A percentile compares a stretch with the other conserved stretches of the same genome.
Evolutionary conservation across 2,797 vertebrate species (phyloP).

Genomic region (Melanotaenia trifasciata): DNA sequence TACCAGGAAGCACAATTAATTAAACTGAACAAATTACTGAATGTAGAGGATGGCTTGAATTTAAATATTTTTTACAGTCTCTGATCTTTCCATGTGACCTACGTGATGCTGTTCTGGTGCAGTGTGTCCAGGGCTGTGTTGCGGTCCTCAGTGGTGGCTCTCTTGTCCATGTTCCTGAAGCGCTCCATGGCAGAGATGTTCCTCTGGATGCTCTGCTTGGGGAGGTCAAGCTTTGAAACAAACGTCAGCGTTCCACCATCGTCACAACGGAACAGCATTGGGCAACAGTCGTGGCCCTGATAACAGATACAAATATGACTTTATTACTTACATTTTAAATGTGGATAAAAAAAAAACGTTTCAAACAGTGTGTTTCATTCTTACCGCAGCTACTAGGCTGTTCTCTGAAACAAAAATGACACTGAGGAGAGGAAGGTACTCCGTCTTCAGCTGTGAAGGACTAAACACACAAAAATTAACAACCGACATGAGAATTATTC

Average conservation of each 20-base stretch:
- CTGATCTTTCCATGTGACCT: slow-evolving; percentile 54
- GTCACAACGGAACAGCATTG: slow-evolving; percentile 97
- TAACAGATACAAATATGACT: not conserved
- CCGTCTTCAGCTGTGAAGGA: slow-evolving; percentile 95
- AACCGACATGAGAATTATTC: not conserved
- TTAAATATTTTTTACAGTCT: not conserved
- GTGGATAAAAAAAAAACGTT: not conserved
- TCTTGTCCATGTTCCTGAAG: slow-evolving; percentile 99
- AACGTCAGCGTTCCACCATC: slow-evolving; percentile 92
- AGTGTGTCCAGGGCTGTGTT: slow-evolving; percentile 94
- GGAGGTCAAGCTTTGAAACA: slow-evolving; percentile 96
- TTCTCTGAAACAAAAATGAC: slow-evolving; percentile 97
- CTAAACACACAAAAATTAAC: slow-evolving; percentile 77
- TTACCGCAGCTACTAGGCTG: slow-evolving; percentile 96
- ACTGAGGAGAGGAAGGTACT: slow-evolving; percentile 96
- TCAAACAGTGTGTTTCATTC: slow-evolving; percentile 45
- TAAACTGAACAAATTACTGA: no score
- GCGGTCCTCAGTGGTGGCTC: slow-evolving; percentile 96
- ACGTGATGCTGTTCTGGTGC: slow-evolving; percentile 99
- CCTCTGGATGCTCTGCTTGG: slow-evolving; percentile 98
- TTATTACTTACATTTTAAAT: not conserved
- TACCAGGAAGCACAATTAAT: no score
- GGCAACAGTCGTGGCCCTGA: slow-evolving; percentile 98
- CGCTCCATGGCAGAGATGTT: slow-evolving; percentile 99
- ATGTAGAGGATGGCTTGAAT: not conserved